These are phyloP conservation scores for Phymastichus coffea DNA, from an alignment of 1,140 invertebrate species.

Conservation along the genomic window DNA sequence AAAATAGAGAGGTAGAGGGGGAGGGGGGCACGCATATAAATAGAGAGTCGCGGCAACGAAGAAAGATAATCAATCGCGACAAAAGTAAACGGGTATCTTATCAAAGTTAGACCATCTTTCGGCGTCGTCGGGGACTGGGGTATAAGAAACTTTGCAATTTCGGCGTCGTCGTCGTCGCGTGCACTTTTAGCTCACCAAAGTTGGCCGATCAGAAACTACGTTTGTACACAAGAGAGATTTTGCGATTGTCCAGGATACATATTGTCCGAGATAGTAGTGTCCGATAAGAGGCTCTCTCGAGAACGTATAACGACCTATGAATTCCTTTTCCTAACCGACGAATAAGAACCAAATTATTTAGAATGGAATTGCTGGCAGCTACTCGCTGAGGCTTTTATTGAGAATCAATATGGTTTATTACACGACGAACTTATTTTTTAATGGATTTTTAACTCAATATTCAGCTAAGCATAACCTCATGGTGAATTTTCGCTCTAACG, in stretches of 20 bases:
- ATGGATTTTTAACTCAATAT: too few relatives aligned
- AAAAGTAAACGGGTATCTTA: conserved; percentile 53
- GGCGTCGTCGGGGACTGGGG: background rate
- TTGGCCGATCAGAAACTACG: conserved; percentile 52
- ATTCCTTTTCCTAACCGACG: background rate
- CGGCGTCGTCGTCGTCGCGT: conserved; percentile 31
- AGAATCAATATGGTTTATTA: too few relatives aligned
- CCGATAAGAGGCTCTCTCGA: background rate
- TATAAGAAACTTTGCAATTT: conserved; percentile 40
- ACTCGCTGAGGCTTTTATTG: conserved; percentile 26
- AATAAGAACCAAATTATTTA: background rate
- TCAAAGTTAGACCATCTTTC: conserved; percentile 52
- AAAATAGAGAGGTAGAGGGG: background rate
- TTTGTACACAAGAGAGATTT: background rate
- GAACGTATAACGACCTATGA: background rate
- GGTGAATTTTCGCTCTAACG: too few relatives aligned
- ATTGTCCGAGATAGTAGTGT: conserved; percentile 17
- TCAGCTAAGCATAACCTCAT: too few relatives aligned
- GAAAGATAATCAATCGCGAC: conserved; percentile 53
- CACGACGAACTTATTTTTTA: too few relatives aligned
- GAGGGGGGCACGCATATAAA: too few relatives aligned
- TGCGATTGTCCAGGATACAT: conserved; percentile 19
- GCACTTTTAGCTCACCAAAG: conserved; percentile 42
- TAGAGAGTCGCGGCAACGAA: background rate
- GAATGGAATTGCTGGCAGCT: background rate